Evolutionary conservation across 2,113 vertebrate genomes (phyloP).

Genomic region (Bujurquina vittata): DNA sequence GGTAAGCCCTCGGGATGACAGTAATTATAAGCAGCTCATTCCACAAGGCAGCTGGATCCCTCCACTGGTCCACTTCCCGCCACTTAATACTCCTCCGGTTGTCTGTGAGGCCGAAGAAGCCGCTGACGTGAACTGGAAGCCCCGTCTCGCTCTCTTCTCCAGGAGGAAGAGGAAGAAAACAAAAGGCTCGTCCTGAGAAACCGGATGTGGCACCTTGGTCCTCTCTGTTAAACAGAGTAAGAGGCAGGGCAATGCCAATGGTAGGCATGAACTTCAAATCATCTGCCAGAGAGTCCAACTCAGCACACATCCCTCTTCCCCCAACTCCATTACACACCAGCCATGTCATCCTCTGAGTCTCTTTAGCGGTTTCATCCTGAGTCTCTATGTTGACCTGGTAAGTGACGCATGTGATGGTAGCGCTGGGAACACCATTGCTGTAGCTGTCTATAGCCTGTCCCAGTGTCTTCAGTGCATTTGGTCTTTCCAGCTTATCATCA

Average conservation of each 20-base stretch:
- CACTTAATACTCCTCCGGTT: conserved; percentile 98
- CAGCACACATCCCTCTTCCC: conserved; percentile 88
- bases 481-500: conserved; percentile 86
- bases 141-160: conserved; percentile 96
- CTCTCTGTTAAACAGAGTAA: conserved; percentile 74
- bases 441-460: conserved; percentile 88
- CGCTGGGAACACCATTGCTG: conserved; percentile 86
- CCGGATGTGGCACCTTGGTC: conserved; percentile 83
- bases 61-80: conserved; percentile 96
- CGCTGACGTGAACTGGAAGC: conserved; percentile 96
- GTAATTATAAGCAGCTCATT: conserved; percentile 92
- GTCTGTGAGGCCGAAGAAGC: conserved; percentile 98
- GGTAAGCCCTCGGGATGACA: conserved; percentile 91
- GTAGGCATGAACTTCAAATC: conserved; percentile 94
- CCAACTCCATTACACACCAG: conserved; percentile 95
- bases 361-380: conserved; percentile 87
- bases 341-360: conserved; percentile 89
- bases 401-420: conserved; percentile 88
- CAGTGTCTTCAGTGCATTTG: conserved; percentile 87
- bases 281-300: conserved; percentile 92
- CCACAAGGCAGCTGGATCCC: conserved; percentile 96
- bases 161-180: conserved; percentile 94
- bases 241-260: conserved; percentile 91
- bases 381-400: conserved; percentile 90
- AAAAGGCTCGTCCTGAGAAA: conserved; percentile 94